Evolutionary conservation across 2,888 invertebrate species (phyloP), one percentile per base, ranked within the genome.

Genomic region (Drosophila suboccidentalis): DNA sequence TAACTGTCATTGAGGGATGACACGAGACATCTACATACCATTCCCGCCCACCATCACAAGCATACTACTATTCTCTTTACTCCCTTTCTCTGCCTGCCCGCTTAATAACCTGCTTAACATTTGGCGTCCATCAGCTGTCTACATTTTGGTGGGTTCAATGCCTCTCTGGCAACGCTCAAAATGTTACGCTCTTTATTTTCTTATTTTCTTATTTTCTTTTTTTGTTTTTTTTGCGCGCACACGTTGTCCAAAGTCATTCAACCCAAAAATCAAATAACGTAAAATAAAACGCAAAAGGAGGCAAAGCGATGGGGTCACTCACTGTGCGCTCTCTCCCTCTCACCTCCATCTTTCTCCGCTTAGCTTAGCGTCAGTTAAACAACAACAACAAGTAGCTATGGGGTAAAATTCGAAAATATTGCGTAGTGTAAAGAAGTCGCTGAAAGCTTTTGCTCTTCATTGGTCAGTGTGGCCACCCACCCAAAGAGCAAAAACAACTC

Each of bases 221-320:
- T 22, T 55, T 69, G 54, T 69, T 74, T 77, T 69, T 57, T 71
- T 74, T 77, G 74, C 84, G 67, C 75, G 71, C 84, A 78, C 77
- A 84, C 79, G 82, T 85, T 87, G 82, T 77, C 75, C 82, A 82
- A 75, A 85, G 85, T 85, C 85, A 78, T 85, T 85, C 87, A 85
- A 85, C 85, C 78, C 85, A 76, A 80, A 82, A 87, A 85, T 73
- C 78, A 86, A 84, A 83, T 82, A 82, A 83, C 82, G 71, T 79
- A 74, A 86, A 84, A 81, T 83, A 73, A 81, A 86, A 81, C 82
- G 78, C 77, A 84, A 80, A 76, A 79, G 60, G 55, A 69, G 64
- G 32, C 32, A 36, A 49, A 41, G 19, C 44, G 34, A 53, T 69
- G 84, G 81, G 83, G 83, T 84, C 83, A 84, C 79, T 84, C 83